Base-by-base conservation (phyloP, 2,113 vertebrate species). In the Poecilia latipinna region DNA sequence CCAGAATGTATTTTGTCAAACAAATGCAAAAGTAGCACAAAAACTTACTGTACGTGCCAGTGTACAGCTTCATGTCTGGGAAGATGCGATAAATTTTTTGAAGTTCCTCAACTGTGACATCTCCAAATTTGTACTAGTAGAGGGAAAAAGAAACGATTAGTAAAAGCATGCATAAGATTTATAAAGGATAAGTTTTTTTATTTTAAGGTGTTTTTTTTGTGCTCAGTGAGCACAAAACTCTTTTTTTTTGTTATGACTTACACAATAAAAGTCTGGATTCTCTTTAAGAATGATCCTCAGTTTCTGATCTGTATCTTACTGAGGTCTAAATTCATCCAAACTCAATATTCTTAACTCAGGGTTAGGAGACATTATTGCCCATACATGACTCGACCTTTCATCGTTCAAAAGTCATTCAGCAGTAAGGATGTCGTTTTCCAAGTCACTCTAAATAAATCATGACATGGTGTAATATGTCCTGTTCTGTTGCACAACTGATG, bases 91-190 rank as follows among this genome's bases (percentile, higher is more conserved):
- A 17, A 15, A 94, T 80, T 75, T 95, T 95, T 80, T 94, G 80
- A 33, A 95, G 81, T 84, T 95, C 94, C 54, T 92, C 93, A 37
- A 94, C 29, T 1, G 92, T 93, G 76, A 95, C 89, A 92, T 94
- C 95, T 0, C 68, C 91, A 81, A 94, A 95, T 84, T 95, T 95
- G 85, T 95, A 95, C 95, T 95, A 61, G 79, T 35, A 80, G 26
- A 1, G 60, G 8, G 0, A 0, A 2, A 0, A 3, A 29, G 6
- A 63, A 64, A 68, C 1, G 26, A 29, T 64, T 4, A 68, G 26
- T 15, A 7, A 2, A 51, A 19, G 13, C 4, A 42, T 28, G 24
- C 24, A 57, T 57, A n/a, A n/a, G 22, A 54, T n/a, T 54, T n/a
- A 8, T 24, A 24, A 24, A 8, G 7, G 19, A 51, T 51, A 24